These are phyloP conservation scores for Xerus inauris DNA, from an alignment of 2,113 vertebrate genomes.

Conservation along the genomic window DNA sequence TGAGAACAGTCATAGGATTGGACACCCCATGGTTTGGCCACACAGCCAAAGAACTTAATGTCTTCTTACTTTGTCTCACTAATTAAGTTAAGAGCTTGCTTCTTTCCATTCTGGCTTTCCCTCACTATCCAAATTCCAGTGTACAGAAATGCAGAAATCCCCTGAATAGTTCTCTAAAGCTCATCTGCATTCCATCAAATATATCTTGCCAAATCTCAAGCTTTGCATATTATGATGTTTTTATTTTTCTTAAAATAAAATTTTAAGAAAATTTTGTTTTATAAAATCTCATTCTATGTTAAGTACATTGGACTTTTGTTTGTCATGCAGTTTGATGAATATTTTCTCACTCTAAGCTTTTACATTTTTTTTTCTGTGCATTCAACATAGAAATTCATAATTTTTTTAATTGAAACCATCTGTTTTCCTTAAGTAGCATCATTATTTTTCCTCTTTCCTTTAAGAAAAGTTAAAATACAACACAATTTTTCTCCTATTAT, in stretches of 20 bases:
- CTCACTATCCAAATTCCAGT: not conserved
- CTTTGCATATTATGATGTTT: not conserved
- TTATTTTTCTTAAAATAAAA: not conserved
- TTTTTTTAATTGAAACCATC: not conserved
- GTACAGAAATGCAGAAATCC: not conserved
- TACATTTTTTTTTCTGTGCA: not conserved
- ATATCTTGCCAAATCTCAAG: not conserved
- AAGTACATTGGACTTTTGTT: not conserved
- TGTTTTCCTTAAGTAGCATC: not conserved
- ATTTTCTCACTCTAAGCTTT: not conserved
- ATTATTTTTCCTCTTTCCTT: not conserved
- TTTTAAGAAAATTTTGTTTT: no score
- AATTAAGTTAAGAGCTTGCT: not conserved
- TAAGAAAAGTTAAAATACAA: not conserved
- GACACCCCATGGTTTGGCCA: not conserved
- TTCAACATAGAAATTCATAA: slow-evolving; percentile 2
- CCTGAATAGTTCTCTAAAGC: not conserved
- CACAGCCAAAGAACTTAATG: not conserved
- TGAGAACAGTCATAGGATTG: not conserved
- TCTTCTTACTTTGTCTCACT: not conserved
- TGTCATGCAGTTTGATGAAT: not conserved
- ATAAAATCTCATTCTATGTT: not conserved
- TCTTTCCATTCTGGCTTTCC: not conserved
- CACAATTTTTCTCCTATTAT: not conserved
- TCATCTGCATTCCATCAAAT: not conserved